phyloP scores from a whole-genome alignment of 2,797 vertebrate species.

The Gila robusta region DNA sequence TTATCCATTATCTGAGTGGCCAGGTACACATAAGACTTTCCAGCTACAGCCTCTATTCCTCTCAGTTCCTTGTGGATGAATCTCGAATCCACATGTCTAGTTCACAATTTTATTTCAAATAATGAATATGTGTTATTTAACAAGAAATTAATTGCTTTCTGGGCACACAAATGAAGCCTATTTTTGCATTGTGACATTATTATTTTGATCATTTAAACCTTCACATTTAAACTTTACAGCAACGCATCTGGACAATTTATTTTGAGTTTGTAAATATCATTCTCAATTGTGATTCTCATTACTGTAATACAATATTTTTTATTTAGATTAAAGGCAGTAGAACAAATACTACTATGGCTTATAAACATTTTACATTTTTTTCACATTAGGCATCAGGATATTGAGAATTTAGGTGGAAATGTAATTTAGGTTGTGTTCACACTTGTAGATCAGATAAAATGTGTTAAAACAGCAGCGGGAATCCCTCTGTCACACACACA shows the following conservation, averaged over 20 bases:
- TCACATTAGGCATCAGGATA: neutral
- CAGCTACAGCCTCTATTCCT: neutral
- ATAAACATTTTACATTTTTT: neutral
- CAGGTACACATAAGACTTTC: constrained; percentile 7
- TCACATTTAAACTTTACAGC: neutral
- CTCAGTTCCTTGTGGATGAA: neutral
- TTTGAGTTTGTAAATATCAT: neutral
- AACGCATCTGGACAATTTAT: neutral
- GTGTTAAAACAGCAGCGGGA: no score
- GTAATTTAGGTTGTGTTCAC: no score
- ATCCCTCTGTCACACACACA: no score
- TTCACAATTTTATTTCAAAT: neutral
- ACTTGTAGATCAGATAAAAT: no score
- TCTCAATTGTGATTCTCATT: neutral
- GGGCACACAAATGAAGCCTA: neutral
- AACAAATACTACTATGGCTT: neutral
- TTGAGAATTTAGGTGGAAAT: no score
- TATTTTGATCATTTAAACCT: neutral
- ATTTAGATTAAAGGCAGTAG: neutral
- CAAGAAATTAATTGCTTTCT: neutral
- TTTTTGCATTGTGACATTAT: constrained; percentile 12
- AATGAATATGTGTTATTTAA: neutral
- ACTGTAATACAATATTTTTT: neutral
- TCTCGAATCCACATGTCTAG: neutral
- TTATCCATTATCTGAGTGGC: constrained; percentile 35